Base-by-base conservation (phyloP, 2,888 invertebrate species). In the Pyrrhia umbra region DNA sequence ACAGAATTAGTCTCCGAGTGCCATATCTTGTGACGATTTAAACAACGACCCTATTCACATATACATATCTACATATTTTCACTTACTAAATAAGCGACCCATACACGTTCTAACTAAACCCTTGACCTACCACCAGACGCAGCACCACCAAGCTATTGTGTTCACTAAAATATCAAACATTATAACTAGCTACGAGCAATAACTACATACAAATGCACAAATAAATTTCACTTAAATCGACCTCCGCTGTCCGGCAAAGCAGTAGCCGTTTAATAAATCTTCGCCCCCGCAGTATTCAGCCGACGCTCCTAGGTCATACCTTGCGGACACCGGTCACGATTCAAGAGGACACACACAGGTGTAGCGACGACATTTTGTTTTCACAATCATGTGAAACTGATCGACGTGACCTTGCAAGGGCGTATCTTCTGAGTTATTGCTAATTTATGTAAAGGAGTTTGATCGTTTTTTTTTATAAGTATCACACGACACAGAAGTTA, bases 201-300 rank as follows among this genome's bases (percentile, higher is more conserved):
- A 79, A 82, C 85, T 82, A 85, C 84, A 86, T 86, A 85, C 83
- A 85, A 85, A 86, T 80, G 75, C 67, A 71, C 81, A 72, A 81
- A 89, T 89, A 89, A 88, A 88, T 90, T 87, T 82, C 82, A 82
- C 69, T 81, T 82, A 82, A 80, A 80, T 77, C 80, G 81, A 80
- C 79, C 75, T 81, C 77, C 70, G 69, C 69, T 65, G 68, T 72
- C 74, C 77, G 80, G 80, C 83, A 85, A 87, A 84, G 87, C 90
- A 85, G 91, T 88, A 89, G 92, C 88, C 77, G 82, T 88, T 87
- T 83, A 80, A 91, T 91, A 92, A 91, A 92, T 92, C 92, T 88
- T 82, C 90, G 90, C 90, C 91, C 87, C 88, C 90, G 88, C 79
- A 72, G n/a, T 46, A 46, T 63, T 62, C 59, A 52, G 69, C 50